These are phyloP conservation scores for Orbicella faveolata DNA, from an alignment of 64 coral and sea anemone genomes.

Conservation along the genomic window DNA sequence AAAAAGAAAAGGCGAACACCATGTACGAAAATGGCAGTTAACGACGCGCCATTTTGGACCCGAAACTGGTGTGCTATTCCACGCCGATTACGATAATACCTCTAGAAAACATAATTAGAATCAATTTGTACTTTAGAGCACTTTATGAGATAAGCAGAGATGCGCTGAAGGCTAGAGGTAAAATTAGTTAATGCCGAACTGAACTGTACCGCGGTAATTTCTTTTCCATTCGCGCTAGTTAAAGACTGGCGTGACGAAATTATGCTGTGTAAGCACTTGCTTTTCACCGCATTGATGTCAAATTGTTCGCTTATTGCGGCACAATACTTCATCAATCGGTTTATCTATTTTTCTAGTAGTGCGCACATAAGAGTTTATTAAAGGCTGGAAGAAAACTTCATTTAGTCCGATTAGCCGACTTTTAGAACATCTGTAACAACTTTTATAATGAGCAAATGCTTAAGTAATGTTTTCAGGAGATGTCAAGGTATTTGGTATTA, in stretches of 20 bases:
- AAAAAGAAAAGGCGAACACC: constrained; percentile 96
- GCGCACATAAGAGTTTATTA: neutral
- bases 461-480: constrained; percentile 75
- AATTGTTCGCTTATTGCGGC: neutral
- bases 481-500: constrained; percentile 56
- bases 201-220: neutral
- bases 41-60: constrained; percentile 88
- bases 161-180: constrained; percentile 31
- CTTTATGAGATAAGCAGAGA: constrained; percentile 43
- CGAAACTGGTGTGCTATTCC: constrained; percentile 83
- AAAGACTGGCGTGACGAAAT: neutral
- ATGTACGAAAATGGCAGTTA: constrained; percentile 95
- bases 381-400: constrained; percentile 11
- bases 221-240: neutral
- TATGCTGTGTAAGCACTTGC: neutral
- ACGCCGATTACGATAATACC: constrained; percentile 47
- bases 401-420: constrained; percentile 16
- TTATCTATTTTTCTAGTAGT: neutral
- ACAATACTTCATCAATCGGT: neutral
- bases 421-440: constrained; percentile 71
- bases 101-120: constrained; percentile 68
- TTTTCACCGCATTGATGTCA: neutral
- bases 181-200: constrained; percentile 36
- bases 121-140: constrained; percentile 56
- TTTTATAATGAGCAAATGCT: constrained; percentile 72